Evolutionary conservation across 2,113 vertebrate genomes (phyloP), one percentile per base, ranked within the genome.

Genomic region (Rhipidura dahli): DNA sequence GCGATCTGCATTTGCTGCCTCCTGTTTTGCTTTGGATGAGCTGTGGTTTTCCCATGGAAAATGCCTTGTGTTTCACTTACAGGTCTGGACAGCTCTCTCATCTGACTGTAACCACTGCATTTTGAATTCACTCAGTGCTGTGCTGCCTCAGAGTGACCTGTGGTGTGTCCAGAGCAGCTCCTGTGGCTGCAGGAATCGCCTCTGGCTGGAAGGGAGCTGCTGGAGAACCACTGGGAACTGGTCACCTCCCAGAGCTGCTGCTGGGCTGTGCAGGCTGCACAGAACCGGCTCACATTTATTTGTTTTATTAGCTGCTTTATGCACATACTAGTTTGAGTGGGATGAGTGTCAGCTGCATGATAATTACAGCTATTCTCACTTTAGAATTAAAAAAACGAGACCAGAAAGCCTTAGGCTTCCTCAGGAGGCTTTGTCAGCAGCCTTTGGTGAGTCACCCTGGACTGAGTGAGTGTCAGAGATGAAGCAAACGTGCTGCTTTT

Each of bases 331-430:
- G 70, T 89, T 84, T 73, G 71, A 87, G 78, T 27, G 49, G 37
- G 61, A 28, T 85, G 75, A 79, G 69, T 83, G 84, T 89, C 81
- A 91, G 61, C 90, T 84, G 23, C 14, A 4, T 72, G 72, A 47
- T 87, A 75, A 94, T 79, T 94, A 28, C 59, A 89, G 73, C 73
- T 87, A 19, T 95, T 87, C 71, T 87, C 59, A 66, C 86, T 85
- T 89, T 7, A 11, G 13, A 87, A 92, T 91, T 73, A 37, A 70
- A 85, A 76, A 87, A 44, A 10, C 12, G 13, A 78, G 83, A 56
- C 42, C 17, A 57, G 14, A 64, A 80, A 66, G 57, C 45, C 44
- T 13, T 12, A 57, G 89, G 93, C 83, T 90, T 84, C 45, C 54
- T 71, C 27, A 0, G 11, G 75, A 92, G 47, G 80, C 61, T 90